Base-by-base conservation (phyloP, 30 jellyfish, hydroid and myxozoan genomes). In the Chrysaora quinquecirrha region DNA sequence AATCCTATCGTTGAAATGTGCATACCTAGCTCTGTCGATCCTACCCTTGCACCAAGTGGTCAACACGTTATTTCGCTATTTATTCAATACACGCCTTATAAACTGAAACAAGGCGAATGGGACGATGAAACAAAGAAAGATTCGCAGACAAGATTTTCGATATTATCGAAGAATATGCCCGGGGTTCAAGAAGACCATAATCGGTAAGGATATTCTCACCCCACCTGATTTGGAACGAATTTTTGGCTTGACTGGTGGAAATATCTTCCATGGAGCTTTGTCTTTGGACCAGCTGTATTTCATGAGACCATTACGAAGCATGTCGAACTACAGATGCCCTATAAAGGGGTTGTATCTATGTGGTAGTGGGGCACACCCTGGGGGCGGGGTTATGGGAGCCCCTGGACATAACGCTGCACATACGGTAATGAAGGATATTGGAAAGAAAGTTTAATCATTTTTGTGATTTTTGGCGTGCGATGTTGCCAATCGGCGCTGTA, bases 301-400 rank as follows among this genome's bases (percentile, higher is more conserved):
- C 61, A 82, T 68, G 85, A 54, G 92, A 3, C 92, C 92, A 0
- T 72, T 82, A 24, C 34, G 79, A 18, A 31, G 74, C 20, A 68
- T 68, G 85, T 43, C 85, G 48, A 68, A 69, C 64, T 82, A 82
- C 47, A 23, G 56, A 61, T 34, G 85, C 23, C 92, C 92, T 18
- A 38, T 82, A 23, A 49, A 69, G 38, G 85, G 85, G 25, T 65
- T 82, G 25, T 82, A 82, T 82, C 64, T 82, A 25, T 82, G 92
- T 38, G 85, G 85, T 18, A 70, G 85, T 69, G 92, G 85, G 28
- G 85, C 85, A 18, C 92, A 82, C 43, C 92, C 92, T 9, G 92
- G 92, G 22, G 92, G 92, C 33, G 92, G 92, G 56, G 92, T 82
- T 1, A 68, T 70, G 85, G 92, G 92, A 28, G 78, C 85, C 0